A percentile compares a stretch with the other conserved stretches of the same genome.
Evolutionary conservation across 2,113 vertebrate genomes (phyloP).

Genomic region (Sylvietta virens): DNA sequence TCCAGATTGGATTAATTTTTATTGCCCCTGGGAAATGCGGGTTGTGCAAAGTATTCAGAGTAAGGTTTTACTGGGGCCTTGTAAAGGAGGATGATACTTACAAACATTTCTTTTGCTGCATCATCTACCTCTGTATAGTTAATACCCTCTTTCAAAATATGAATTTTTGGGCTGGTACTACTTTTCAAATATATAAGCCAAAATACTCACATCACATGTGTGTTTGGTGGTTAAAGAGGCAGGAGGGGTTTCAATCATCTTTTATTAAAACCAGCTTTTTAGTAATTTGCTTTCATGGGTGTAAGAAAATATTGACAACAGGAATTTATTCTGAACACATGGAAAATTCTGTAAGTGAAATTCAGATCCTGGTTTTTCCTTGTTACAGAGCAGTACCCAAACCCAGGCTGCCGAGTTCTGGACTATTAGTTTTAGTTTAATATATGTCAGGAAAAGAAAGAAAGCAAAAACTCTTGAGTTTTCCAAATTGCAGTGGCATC

Average conservation of each 20-base stretch:
- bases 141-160: not conserved
- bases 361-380: not conserved
- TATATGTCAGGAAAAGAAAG: not conserved
- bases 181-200: not conserved
- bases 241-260: not conserved
- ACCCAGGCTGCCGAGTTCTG: not conserved
- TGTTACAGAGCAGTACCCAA: not conserved
- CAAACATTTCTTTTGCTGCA: not conserved
- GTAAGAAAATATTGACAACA: not conserved
- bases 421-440: not conserved
- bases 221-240: not conserved
- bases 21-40: not conserved
- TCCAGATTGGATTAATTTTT: not conserved
- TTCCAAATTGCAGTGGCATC: not conserved
- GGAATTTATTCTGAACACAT: not conserved
- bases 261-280: not conserved
- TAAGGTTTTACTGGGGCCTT: not conserved
- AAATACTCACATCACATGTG: not conserved
- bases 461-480: not conserved
- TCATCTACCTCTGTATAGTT: not conserved
- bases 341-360: not conserved
- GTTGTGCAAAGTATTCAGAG: not conserved
- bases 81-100: not conserved
- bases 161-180: not conserved
- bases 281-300: not conserved